phyloP scores from a whole-genome alignment of 2,888 invertebrate species.

The Drosophila basisetae region DNA sequence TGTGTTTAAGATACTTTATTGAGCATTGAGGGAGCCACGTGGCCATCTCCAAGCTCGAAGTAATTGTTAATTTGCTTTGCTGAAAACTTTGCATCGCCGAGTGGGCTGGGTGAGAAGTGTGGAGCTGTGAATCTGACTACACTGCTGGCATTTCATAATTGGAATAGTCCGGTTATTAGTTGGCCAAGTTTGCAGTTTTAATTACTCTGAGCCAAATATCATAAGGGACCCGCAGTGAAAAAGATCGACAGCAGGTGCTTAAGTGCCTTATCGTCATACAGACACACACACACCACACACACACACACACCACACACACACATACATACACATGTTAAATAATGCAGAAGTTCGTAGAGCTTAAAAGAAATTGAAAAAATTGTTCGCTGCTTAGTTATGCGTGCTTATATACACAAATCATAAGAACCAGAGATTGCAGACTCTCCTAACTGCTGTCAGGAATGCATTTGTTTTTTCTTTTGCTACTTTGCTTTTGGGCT shows the following conservation, averaged over 20 bases:
- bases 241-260: conserved; percentile 23
- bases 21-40: too few relatives aligned
- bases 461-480: conserved; percentile 42
- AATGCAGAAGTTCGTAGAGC: not conserved
- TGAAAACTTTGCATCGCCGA: not conserved
- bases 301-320: not conserved
- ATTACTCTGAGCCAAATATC: not conserved
- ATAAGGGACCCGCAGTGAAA: not conserved
- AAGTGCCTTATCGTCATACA: conserved; percentile 59
- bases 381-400: conserved; percentile 30
- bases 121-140: too few relatives aligned
- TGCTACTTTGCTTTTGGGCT: conserved; percentile 37
- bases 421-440: conserved; percentile 4
- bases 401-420: conserved; percentile 42
- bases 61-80: not conserved
- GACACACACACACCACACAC: not conserved
- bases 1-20: not conserved
- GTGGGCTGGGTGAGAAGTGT: not conserved
- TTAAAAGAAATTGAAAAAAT: conserved; percentile 7
- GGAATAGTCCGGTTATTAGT: conserved; percentile 45
- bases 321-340: not conserved
- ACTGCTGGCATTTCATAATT: conserved; percentile 29
- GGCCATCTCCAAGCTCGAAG: not conserved
- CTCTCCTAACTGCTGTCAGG: conserved; percentile 33
- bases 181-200: conserved; percentile 29